Base-by-base conservation (phyloP, 2,888 invertebrate genomes). In the Cryptocheilus praepositus region DNA sequence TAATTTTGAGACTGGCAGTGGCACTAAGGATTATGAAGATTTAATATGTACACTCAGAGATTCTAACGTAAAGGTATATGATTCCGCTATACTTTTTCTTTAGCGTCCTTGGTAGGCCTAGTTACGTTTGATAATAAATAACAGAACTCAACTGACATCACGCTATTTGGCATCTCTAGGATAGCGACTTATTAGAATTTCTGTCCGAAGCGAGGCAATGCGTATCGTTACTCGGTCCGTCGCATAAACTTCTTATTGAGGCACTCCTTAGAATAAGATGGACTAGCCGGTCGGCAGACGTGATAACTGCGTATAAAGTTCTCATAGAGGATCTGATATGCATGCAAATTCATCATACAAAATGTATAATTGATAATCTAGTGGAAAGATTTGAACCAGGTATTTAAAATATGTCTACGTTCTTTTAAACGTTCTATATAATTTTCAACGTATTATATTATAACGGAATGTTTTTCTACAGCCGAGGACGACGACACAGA, bases 321-420 rank as follows among this genome's bases (percentile, higher is more conserved):
- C 93, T 95, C 81, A 85, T 94, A 43, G 88, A 93, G 44, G 93
- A 94, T 87, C 89, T 95, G 57, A 89, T 94, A 62, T 92, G 93
- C 53, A 93, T 93, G 0, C 94, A 94, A 76, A 92, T 91, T 74
- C 91, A 91, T 83, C 93, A 94, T 85, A 90, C 92, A 3, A 91
- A 91, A 73, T 89, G 91, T 77, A 92, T 92, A 11, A 89, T 94
- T 52, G 89, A 91, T 56, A 92, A 91, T 81, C 86, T 94, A 61
- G 89, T 94, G n/a, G 81, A 86, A 43, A 89, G 91, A 54, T 94
- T 94, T 89, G 88, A 91, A 81, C 91, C 92, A 77, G 89, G 92
- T 92, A 88, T 85, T 49, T 49, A n/a, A 1, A 49, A 82, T 79
- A 44, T 13, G 36, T 13, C 55, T 63, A 49, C 16, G 21, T 36